Conservation (phyloP, 2,113 vertebrate genomes). For the Ivindomyrus marchei region DNA sequence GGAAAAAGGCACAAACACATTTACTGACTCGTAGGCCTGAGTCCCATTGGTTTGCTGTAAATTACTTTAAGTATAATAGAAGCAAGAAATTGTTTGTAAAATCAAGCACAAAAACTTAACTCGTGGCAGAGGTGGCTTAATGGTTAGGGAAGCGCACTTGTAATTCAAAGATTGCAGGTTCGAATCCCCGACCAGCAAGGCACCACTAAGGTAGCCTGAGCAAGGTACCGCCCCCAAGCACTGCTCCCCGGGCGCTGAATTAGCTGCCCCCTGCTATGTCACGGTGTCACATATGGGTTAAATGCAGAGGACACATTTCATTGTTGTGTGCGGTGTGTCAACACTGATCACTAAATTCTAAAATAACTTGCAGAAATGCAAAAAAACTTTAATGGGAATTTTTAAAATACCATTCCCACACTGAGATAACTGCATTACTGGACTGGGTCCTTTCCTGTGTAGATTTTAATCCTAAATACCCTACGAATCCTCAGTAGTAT, state of each 20-base stretch:
- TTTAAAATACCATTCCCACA: neutral
- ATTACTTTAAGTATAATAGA: neutral
- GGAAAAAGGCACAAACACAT: constrained; percentile 37
- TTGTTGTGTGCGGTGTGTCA: no score
- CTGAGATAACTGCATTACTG: neutral
- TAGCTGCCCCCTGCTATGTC: no score
- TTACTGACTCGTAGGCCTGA: neutral
- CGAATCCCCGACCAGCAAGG: no score
- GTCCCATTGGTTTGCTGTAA: neutral
- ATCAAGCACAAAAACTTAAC: neutral
- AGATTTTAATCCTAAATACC: neutral
- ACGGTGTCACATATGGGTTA: no score
- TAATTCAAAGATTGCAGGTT: no score
- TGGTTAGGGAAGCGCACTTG: no score
- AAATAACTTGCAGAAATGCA: neutral
- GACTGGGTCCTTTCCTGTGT: neutral
- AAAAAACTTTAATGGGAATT: neutral
- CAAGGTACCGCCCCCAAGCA: no score
- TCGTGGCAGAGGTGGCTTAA: no score
- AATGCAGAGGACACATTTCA: no score
- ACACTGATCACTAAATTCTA: no score
- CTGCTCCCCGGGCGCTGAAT: no score
- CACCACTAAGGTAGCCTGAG: no score
- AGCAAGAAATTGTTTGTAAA: neutral
- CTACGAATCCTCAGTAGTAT: neutral